These are phyloP conservation scores for Enteromius thamalakanensis DNA, from an alignment of 2,797 vertebrate genomes.

Conservation along the genomic window DNA sequence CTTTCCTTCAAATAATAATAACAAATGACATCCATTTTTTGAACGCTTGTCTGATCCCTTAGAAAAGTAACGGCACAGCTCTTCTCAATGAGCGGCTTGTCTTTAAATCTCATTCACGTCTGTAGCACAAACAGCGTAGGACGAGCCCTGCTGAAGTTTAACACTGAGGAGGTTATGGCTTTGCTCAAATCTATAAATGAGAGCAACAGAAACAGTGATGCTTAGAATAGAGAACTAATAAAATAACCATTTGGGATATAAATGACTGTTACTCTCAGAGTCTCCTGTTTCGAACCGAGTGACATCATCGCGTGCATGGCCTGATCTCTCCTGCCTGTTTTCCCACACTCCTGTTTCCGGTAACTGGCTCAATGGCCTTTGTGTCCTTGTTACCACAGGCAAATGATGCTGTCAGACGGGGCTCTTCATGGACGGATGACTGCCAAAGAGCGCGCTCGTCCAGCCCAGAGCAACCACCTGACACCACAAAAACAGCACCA, in stretches of 20 bases:
- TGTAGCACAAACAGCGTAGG: not conserved
- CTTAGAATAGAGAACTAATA: not conserved
- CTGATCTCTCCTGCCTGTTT: constrained; percentile 1
- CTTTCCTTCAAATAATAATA: not conserved
- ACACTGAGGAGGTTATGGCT: not conserved
- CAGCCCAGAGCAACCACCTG: constrained; percentile 17
- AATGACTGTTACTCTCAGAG: not conserved
- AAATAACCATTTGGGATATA: not conserved
- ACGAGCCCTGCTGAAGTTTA: not conserved
- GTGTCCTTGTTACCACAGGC: constrained; percentile 27
- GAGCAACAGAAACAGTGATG: not conserved
- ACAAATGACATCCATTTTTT: not conserved
- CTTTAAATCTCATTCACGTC: not conserved
- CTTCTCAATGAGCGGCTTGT: not conserved
- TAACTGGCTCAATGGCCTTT: constrained; percentile 37
- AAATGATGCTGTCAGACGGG: constrained; percentile 13
- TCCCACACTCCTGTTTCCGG: constrained; percentile 22
- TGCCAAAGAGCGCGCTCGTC: constrained; percentile 2
- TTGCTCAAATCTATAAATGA: not conserved
- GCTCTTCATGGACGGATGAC: constrained; percentile 9
- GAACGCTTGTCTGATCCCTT: not conserved
- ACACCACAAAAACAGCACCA: constrained; percentile 13
- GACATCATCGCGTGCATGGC: not conserved
- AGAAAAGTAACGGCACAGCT: not conserved
- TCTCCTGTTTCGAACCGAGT: not conserved